Base-by-base conservation (phyloP, 35 echinoderm and acorn worm genomes). In the Heliocidaris tuberculata region DNA sequence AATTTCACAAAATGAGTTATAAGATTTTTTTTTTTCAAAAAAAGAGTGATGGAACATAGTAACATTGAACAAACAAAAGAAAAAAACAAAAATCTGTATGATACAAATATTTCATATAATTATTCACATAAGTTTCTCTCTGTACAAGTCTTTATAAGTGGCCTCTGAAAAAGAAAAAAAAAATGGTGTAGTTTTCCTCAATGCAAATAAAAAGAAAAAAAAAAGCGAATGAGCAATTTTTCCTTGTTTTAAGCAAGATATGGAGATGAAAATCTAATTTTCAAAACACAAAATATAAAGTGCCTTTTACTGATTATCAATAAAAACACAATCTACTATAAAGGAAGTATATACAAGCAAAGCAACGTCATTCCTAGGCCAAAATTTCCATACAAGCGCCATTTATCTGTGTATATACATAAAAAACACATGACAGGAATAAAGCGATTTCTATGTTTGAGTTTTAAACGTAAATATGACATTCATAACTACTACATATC, bases 121-220 rank as follows among this genome's bases (percentile, higher is more conserved):
- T 47, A 89, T 48, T 47, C 31, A 89, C 87, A 89, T 89, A 89
- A 27, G 87, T 89, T 89, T 89, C 87, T 89, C 87, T 89, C 87
- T 89, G 87, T 89, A 89, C 87, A 89, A 89, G 31, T 89, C 31
- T 70, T 89, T 89, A 89, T 89, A 89, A 17, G 47, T 89, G 87
- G 87, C 87, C 87, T 89, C 87, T 89, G 31, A 7, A 7, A 78
- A 78, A 21, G 27, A 78, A 78, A 6, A n/a, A 78, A 78, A 8
- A 78, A 56, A 56, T 56, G 52, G 8, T 56, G 52, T 56, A 11
- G 52, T 56, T 56, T 56, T 56, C 7, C 15, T 56, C 15, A 15
- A 56, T 13, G 52, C 52, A 56, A 52, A 70, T 27, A 70, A 78
- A 27, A 19, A 78, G 7, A 29, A 78, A 78, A 78, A 78, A 5